Evolutionary conservation across 2,888 invertebrate genomes (phyloP).

Genomic region (Agrochola litura): DNA sequence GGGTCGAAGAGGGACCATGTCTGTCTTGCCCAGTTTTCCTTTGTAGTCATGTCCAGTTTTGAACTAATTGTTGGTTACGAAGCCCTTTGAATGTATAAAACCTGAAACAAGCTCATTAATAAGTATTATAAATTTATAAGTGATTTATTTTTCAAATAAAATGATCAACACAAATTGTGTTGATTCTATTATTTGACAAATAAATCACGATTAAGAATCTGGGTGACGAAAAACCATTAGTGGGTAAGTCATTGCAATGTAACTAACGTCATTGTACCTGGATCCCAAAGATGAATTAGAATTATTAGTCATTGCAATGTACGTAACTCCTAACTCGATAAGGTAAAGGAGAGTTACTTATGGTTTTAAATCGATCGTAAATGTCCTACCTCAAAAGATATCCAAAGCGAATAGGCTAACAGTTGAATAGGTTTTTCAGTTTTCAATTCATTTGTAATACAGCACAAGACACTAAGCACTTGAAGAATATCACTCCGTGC

Average conservation of each 20-base stretch:
- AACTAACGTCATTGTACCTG: too few species aligned
- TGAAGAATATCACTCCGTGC: background rate
- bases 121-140: background rate
- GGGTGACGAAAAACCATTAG: background rate
- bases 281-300: background rate
- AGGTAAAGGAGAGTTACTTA: background rate
- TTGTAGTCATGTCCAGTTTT: conserved; percentile 23
- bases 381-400: background rate
- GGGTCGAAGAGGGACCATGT: background rate
- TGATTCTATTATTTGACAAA: too few species aligned
- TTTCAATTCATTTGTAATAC: background rate
- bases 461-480: background rate
- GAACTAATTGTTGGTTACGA: conserved; percentile 1
- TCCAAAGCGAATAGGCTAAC: background rate
- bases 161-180: background rate
- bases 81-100: background rate
- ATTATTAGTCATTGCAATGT: background rate
- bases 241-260: background rate
- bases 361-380: background rate
- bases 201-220: background rate
- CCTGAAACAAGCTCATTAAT: background rate
- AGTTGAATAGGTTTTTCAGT: background rate
- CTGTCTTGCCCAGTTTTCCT: conserved; percentile 5
- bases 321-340: background rate
- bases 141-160: too few species aligned